These are phyloP conservation scores for Halcyon senegalensis DNA, from an alignment of 2,113 vertebrate genomes.

Conservation along the genomic window DNA sequence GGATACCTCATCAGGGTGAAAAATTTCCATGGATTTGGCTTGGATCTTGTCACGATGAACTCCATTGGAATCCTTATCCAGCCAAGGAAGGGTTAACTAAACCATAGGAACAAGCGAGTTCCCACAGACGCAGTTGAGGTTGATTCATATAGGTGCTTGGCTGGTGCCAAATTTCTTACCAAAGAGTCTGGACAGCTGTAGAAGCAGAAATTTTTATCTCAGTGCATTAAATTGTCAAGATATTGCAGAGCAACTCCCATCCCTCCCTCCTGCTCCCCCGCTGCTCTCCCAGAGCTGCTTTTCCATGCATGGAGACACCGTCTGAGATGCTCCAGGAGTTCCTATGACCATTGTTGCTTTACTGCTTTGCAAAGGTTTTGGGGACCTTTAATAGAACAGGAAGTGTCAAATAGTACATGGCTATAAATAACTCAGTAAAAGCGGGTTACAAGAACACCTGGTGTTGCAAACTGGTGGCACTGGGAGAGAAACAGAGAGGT, in stretches of 20 bases:
- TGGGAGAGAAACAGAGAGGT: constrained; percentile 9
- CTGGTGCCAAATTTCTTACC: neutral
- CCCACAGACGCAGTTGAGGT: neutral
- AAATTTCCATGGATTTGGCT: neutral
- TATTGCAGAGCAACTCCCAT: neutral
- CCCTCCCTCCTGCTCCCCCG: neutral
- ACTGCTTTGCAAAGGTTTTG: constrained; percentile 5
- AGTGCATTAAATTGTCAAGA: neutral
- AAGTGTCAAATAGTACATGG: constrained; percentile 68
- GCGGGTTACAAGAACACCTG: constrained; percentile 64
- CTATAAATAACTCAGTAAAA: constrained; percentile 71
- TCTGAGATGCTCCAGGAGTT: constrained; percentile 12
- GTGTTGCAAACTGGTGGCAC: constrained; percentile 31
- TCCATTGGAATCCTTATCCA: fast-evolving
- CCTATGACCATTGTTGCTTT: neutral
- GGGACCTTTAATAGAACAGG: constrained; percentile 67
- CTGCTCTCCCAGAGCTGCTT: neutral
- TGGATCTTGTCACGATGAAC: neutral
- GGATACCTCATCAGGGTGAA: neutral
- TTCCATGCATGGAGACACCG: neutral
- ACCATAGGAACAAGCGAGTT: neutral
- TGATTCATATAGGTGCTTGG: neutral
- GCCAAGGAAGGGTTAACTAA: neutral
- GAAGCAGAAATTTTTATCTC: neutral
- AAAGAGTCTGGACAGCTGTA: neutral